phyloP scores from a whole-genome alignment of 2,797 vertebrate species.

The Rhabdomys pumilio region DNA sequence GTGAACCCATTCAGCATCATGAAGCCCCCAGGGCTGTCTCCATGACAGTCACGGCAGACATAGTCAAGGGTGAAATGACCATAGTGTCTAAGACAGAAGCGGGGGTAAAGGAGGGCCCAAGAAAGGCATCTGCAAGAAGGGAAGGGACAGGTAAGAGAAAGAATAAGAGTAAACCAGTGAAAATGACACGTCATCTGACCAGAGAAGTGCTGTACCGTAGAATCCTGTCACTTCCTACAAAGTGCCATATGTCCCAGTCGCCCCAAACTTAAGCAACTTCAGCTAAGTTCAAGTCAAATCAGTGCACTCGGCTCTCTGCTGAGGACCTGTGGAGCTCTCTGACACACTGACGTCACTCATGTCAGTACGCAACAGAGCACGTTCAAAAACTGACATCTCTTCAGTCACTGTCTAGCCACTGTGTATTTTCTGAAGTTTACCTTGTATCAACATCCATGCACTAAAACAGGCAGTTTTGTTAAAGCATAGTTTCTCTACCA shows the following conservation, averaged over 20 bases:
- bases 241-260: background rate
- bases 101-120: background rate
- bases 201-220: background rate
- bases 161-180: background rate
- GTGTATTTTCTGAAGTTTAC: background rate
- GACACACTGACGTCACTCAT: background rate
- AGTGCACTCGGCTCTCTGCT: conserved; percentile 19
- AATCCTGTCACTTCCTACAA: background rate
- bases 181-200: background rate
- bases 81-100: background rate
- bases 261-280: conserved; percentile 36
- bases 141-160: background rate
- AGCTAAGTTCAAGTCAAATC: conserved; percentile 56
- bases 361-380: background rate
- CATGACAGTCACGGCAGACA: background rate
- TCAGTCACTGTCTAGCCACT: background rate
- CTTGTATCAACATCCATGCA: background rate
- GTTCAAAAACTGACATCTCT: background rate
- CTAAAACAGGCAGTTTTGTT: background rate
- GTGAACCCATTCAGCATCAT: background rate
- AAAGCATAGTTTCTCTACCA: background rate
- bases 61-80: background rate
- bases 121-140: background rate
- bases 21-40: background rate
- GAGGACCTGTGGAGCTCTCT: background rate